Percentiles rank a stretch among this genome's conserved stretches.
phyloP scores from a whole-genome alignment of 23 tunicate species.

The Diplosoma virens region DNA sequence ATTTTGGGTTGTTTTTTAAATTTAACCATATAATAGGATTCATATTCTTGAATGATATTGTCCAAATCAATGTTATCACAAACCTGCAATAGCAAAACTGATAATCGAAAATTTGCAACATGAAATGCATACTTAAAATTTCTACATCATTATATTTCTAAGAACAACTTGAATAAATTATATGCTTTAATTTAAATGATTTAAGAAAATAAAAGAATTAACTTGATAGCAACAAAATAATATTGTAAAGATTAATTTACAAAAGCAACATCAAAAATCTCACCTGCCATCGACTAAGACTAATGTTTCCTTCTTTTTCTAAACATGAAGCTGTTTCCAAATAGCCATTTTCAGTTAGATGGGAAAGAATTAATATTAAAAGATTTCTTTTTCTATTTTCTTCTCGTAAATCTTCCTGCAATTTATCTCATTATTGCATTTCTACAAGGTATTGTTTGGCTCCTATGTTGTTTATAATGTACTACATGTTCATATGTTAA shows the following conservation, averaged over 20 bases:
- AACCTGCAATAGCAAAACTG: constrained; percentile 44
- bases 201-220: too few species aligned
- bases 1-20: constrained; percentile 90
- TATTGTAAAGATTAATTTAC: too few species aligned
- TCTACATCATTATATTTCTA: too few species aligned
- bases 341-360: constrained; percentile 87
- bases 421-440: background rate
- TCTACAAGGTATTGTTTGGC: background rate
- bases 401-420: constrained; percentile 77
- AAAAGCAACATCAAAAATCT: too few species aligned
- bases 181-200: too few species aligned
- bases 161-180: too few species aligned
- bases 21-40: constrained; percentile 86
- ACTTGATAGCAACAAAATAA: too few species aligned
- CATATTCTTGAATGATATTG: constrained; percentile 92
- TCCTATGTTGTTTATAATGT: too few species aligned
- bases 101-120: too few species aligned
- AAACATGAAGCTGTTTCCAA: constrained; percentile 68
- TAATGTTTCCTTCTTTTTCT: constrained; percentile 80
- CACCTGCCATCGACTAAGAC: constrained; percentile 91
- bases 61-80: constrained; percentile 94
- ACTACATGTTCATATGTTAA: too few species aligned
- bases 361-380: constrained; percentile 70
- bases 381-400: constrained; percentile 90
- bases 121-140: too few species aligned